Evolutionary conservation across 2,888 invertebrate genomes (phyloP).

Genomic region (Catocala fraxini): DNA sequence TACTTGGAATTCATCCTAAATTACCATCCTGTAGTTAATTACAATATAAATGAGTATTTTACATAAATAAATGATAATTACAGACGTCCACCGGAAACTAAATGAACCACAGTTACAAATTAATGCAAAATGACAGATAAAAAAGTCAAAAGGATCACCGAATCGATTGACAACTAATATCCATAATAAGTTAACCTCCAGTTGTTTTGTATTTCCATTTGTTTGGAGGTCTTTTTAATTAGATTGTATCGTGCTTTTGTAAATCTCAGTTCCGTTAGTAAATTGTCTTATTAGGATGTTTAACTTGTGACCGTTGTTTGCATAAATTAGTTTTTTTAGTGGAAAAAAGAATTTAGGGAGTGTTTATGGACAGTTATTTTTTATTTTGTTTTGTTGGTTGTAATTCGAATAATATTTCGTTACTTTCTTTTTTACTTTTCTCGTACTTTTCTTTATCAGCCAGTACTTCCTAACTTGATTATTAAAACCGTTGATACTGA

Average conservation of each 20-base stretch:
- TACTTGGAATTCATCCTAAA: constrained; percentile 21
- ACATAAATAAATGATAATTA: constrained; percentile 35
- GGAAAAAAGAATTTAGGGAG: constrained; percentile 14
- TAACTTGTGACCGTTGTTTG: constrained; percentile 33
- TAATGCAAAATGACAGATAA: constrained; percentile 46
- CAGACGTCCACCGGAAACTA: constrained; percentile 42
- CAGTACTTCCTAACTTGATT: no score
- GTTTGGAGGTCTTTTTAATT: constrained; percentile 14
- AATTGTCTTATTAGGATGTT: constrained; percentile 49
- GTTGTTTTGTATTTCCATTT: not conserved
- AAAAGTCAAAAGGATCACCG: constrained; percentile 24
- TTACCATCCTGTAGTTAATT: constrained; percentile 36
- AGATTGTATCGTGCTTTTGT: constrained; percentile 25
- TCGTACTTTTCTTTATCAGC: no score
- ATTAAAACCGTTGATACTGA: no score
- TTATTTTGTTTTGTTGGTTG: no score
- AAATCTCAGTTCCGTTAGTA: constrained; percentile 46
- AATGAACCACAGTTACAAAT: constrained; percentile 33
- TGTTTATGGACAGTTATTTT: constrained; percentile 23
- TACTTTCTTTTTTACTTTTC: no score
- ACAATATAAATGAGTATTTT: constrained; percentile 36
- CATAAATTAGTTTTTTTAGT: constrained; percentile 27
- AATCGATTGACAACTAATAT: constrained; percentile 26
- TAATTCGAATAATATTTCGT: no score
- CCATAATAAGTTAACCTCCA: constrained; percentile 21